phyloP scores from a whole-genome alignment of 2,797 vertebrate genomes.

The Tadarida brasiliensis region DNA sequence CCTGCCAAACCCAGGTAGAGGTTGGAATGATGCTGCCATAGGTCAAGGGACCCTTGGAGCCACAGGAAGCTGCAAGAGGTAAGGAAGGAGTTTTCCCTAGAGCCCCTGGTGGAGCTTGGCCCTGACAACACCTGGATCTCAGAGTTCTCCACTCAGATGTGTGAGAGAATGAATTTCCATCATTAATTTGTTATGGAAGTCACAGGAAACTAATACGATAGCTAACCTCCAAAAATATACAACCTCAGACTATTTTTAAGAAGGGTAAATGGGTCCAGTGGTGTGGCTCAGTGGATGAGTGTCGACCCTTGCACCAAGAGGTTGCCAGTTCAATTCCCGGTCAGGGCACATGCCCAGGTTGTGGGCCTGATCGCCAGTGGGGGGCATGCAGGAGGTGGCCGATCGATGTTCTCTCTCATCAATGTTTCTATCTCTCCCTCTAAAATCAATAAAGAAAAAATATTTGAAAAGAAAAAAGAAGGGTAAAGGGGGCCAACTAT shows the following conservation, averaged over 20 bases:
- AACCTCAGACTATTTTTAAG: not conserved
- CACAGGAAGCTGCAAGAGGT: not conserved
- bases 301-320: no score
- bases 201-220: not conserved
- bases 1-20: not conserved
- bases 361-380: no score
- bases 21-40: not conserved
- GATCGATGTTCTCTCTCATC: no score
- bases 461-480: not conserved
- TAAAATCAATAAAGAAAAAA: no score
- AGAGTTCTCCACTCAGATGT: not conserved
- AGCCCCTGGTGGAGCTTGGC: fast-evolving
- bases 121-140: not conserved
- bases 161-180: not conserved
- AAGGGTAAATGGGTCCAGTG: not conserved
- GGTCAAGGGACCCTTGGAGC: fast-evolving
- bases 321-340: no score
- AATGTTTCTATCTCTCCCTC: no score
- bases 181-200: no score
- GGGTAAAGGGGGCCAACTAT: not conserved
- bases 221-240: no score
- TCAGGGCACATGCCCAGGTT: no score
- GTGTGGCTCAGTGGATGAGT: no score
- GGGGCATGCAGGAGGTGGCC: no score
- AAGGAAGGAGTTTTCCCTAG: no score